A percentile compares a stretch with the other conserved stretches of the same genome.
These are phyloP conservation scores for Istiophorus platypterus DNA, from an alignment of 2,113 vertebrate genomes.

Conservation along the genomic window DNA sequence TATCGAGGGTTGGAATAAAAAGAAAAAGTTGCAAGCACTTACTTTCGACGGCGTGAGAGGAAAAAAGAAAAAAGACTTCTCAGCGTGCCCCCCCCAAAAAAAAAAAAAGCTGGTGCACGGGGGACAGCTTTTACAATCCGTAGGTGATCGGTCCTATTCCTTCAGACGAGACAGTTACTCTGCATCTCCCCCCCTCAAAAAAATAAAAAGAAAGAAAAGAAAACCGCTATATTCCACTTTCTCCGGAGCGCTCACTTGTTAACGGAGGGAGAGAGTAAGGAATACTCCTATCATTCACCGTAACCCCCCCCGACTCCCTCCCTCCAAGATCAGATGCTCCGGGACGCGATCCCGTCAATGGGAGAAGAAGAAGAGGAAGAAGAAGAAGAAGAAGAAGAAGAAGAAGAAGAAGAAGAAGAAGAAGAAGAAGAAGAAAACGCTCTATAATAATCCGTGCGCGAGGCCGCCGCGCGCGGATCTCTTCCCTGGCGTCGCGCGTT, in stretches of 20 bases:
- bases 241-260: slow-evolving; percentile 61
- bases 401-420: slow-evolving; percentile 52
- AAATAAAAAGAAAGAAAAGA: not conserved
- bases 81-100: slow-evolving; percentile 50
- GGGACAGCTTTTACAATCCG: slow-evolving; percentile 64
- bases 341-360: slow-evolving; percentile 46
- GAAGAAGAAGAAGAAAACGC: slow-evolving; percentile 52
- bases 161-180: slow-evolving; percentile 38
- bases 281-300: slow-evolving; percentile 56
- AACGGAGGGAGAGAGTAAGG: slow-evolving; percentile 39
- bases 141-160: slow-evolving; percentile 37
- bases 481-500: slow-evolving; percentile 62
- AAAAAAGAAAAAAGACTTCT: slow-evolving; percentile 21
- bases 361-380: slow-evolving; percentile 56
- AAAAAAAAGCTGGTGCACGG: slow-evolving; percentile 29
- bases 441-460: slow-evolving; percentile 72
- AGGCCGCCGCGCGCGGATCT: slow-evolving; percentile 61
- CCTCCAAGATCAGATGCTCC: slow-evolving; percentile 48
- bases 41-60: slow-evolving; percentile 63
- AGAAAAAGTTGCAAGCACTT: slow-evolving; percentile 66
- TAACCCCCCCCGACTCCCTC: slow-evolving; percentile 27
- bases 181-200: slow-evolving; percentile 49
- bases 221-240: slow-evolving; percentile 63
- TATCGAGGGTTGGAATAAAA: not conserved
- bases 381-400: slow-evolving; percentile 45